Evolutionary conservation across 2,113 vertebrate genomes (phyloP), one percentile per base, ranked within the genome.

Genomic region (Esox niger): DNA sequence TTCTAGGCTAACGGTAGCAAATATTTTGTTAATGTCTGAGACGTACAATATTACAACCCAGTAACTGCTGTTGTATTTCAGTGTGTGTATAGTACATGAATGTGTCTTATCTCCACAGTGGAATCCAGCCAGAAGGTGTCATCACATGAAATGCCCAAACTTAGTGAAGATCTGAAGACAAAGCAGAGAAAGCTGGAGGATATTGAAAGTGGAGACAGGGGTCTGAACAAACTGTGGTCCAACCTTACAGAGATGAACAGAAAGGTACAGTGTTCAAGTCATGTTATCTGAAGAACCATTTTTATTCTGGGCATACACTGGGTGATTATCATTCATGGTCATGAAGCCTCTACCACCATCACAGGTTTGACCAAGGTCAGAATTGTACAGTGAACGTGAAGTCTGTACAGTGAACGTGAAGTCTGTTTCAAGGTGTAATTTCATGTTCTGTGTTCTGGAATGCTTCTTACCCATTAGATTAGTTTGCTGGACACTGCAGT

Each of bases 161-260:
- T 98, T 74, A 95, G 87, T 27, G 96, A 98, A 80, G 96, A 98
- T 63, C 84, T 99, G 74, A 94, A 97, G 80, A 88, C 83, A 77
- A 92, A 93, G 65, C 93, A 96, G 81, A 93, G 88, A 73, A 90
- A 91, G 31, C 85, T 98, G 31, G 94, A 96, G 23, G 91, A 96
- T 66, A 86, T 97, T 35, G 93, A 96, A 72, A 94, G 81, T 54
- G 97, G 97, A 62, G 94, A 95, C 46, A 88, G 83, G 63, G 95
- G 96, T 1, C 80, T 98, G 71, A 92, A 46, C 84, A 95, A 90
- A 82, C 86, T 98, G 68, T 99, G 97, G 96, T 90, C 91, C 62
- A 99, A 99, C 85, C 91, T 98, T 23, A 99, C 95, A 55, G 96
- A 97, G 73, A 93, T 98, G 59, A 95, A 93, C 81, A 94, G 91